phyloP scores from a whole-genome alignment of 2,888 invertebrate genomes.

The Nemapogon koenigi region DNA sequence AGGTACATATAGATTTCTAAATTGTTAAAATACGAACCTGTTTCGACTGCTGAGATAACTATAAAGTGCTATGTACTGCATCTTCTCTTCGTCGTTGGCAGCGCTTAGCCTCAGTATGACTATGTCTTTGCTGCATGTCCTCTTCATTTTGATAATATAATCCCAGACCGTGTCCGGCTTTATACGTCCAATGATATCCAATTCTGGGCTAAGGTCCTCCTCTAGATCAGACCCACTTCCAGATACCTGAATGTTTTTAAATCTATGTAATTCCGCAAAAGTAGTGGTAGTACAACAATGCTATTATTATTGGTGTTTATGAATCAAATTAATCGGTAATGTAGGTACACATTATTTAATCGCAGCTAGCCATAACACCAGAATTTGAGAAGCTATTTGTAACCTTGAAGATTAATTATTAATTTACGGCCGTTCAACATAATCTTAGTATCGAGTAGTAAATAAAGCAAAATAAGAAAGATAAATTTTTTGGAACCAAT shows the following conservation, averaged over 20 bases:
- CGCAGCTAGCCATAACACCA: no score
- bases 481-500: no score
- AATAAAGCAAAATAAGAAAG: no score
- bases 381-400: no score
- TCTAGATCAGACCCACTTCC: constrained; percentile 72
- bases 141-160: constrained; percentile 89
- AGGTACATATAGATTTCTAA: no score
- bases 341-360: no score
- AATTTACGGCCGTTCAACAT: no score
- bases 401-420: no score
- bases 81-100: constrained; percentile 82
- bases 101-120: constrained; percentile 82
- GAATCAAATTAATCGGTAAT: no score
- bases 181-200: constrained; percentile 92
- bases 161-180: constrained; percentile 92
- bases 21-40: constrained; percentile 37
- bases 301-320: no score
- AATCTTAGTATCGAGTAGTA: no score
- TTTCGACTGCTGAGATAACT: constrained; percentile 87
- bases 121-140: constrained; percentile 86
- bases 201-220: constrained; percentile 75
- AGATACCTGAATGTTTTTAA: constrained; percentile 39
- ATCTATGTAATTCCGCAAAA: neutral
- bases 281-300: neutral
- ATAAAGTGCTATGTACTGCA: constrained; percentile 84